phyloP scores from a whole-genome alignment of 1,140 invertebrate genomes.

The Augochlora pura region DNA sequence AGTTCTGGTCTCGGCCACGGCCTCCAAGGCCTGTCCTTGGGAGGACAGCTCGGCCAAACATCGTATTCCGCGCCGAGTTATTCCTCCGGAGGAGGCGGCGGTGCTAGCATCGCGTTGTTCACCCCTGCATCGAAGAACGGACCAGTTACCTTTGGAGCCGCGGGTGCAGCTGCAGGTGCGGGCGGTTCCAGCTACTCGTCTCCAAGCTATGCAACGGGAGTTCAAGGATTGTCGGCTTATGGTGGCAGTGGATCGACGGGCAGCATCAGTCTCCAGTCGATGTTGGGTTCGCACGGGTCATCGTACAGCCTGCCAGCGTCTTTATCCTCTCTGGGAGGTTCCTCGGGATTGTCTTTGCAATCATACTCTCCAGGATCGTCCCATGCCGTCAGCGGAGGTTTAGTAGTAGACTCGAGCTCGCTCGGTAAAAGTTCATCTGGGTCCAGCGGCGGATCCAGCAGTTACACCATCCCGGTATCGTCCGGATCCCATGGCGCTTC shows the following conservation, averaged over 20 bases:
- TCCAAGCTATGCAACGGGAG: constrained; percentile 43
- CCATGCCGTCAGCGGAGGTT: constrained; percentile 64
- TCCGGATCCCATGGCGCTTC: constrained; percentile 50
- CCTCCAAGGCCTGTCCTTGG: constrained; percentile 47
- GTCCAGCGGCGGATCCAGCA: constrained; percentile 12
- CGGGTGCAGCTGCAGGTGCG: constrained; percentile 27
- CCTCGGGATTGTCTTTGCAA: constrained; percentile 40
- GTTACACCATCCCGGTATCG: constrained; percentile 32
- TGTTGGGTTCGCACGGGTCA: constrained; percentile 45
- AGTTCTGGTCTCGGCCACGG: constrained; percentile 59
- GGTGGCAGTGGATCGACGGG: constrained; percentile 39
- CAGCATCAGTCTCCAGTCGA: constrained; percentile 51
- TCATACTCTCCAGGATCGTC: constrained; percentile 55
- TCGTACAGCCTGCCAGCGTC: constrained; percentile 41
- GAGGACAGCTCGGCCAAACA: constrained; percentile 48
- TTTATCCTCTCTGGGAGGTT: constrained; percentile 25
- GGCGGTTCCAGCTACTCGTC: constrained; percentile 11
- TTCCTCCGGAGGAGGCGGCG: neutral
- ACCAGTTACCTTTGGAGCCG: constrained; percentile 72
- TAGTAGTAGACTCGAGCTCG: constrained; percentile 57
- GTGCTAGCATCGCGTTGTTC: constrained; percentile 53
- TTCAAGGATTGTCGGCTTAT: constrained; percentile 63
- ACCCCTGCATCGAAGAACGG: constrained; percentile 69
- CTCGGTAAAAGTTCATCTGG: constrained; percentile 52
- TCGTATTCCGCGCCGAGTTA: constrained; percentile 48